phyloP scores from a whole-genome alignment of 30 jellyfish, hydroid and myxozoan genomes.

The Phacellophora camtschatica region DNA sequence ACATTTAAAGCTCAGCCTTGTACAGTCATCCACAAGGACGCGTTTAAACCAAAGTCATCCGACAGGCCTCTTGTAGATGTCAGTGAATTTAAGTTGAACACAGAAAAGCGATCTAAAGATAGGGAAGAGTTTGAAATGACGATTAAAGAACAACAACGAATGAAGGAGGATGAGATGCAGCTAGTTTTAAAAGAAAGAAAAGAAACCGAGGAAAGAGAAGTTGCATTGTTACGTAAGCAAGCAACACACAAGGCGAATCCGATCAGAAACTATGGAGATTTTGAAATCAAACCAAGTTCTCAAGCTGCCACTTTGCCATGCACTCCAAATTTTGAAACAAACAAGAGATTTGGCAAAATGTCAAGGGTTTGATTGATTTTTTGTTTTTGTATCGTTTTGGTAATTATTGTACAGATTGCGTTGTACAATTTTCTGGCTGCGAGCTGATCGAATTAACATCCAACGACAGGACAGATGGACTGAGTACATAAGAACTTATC shows the following conservation, averaged over 20 bases:
- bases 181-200: conserved; percentile 53
- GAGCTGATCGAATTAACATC: too few relatives aligned
- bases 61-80: conserved; percentile 63
- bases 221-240: conserved; percentile 62
- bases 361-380: conserved; percentile 10
- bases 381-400: background rate
- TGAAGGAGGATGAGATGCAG: conserved; percentile 67
- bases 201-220: conserved; percentile 59
- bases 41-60: conserved; percentile 74
- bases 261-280: conserved; percentile 59
- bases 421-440: too few relatives aligned
- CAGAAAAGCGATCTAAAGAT: conserved; percentile 85
- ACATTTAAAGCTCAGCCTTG: conserved; percentile 82
- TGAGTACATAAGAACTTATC: too few relatives aligned
- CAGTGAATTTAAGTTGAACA: conserved; percentile 62
- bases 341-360: conserved; percentile 57
- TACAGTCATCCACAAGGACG: conserved; percentile 68
- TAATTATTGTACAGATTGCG: background rate
- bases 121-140: conserved; percentile 78
- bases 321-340: conserved; percentile 87
- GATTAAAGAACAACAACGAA: conserved; percentile 63
- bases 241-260: conserved; percentile 82
- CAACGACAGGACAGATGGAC: too few relatives aligned
- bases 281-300: conserved; percentile 69
- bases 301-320: conserved; percentile 75